Conservation (phyloP, 1,140 invertebrate species). For the Drosophila pruinosa region DNA sequence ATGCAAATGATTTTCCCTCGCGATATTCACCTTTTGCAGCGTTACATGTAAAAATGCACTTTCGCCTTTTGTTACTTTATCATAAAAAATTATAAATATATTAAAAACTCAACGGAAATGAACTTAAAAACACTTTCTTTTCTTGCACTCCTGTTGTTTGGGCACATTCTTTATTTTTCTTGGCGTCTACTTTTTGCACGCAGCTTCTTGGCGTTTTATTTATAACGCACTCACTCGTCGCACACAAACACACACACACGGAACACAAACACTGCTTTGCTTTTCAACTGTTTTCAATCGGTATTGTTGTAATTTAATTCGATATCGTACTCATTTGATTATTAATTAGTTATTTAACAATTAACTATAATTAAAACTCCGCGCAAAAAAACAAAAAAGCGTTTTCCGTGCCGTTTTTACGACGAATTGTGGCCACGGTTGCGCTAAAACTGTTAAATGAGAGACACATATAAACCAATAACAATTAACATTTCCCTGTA, state of each 20-base stretch:
- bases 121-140: conserved; percentile 70
- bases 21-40: conserved; percentile 72
- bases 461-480: conserved; percentile 7
- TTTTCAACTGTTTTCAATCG: conserved; percentile 43
- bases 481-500: not conserved
- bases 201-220: conserved; percentile 76
- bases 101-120: conserved; percentile 36
- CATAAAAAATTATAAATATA: conserved; percentile 48
- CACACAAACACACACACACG: conserved; percentile 32
- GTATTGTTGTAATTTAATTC: conserved; percentile 34
- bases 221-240: conserved; percentile 59
- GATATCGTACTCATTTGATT: conserved; percentile 38
- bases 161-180: conserved; percentile 76
- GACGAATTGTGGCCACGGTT: conserved; percentile 29
- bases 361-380: conserved; percentile 39
- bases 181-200: conserved; percentile 73
- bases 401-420: conserved; percentile 29
- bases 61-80: conserved; percentile 69
- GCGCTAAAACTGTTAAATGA: conserved; percentile 27
- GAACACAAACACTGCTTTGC: conserved; percentile 39
- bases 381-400: conserved; percentile 58
- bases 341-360: conserved; percentile 52
- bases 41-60: conserved; percentile 67
- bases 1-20: conserved; percentile 77
- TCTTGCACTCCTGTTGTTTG: conserved; percentile 61